phyloP scores from a whole-genome alignment of 2,113 vertebrate genomes.

The Lipotes vexillifer region DNA sequence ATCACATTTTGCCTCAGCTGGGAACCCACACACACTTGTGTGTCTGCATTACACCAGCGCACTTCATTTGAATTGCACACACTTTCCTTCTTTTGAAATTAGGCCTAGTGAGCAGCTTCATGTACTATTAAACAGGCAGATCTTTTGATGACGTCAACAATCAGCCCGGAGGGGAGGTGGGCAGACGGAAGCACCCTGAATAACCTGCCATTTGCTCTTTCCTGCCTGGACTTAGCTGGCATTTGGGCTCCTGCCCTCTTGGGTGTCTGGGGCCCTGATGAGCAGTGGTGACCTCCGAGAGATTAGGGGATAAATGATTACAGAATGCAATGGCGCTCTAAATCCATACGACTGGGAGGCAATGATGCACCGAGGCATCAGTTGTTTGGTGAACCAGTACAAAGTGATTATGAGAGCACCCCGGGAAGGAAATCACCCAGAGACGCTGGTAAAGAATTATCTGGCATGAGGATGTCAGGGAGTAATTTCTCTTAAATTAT shows the following conservation, averaged over 20 bases:
- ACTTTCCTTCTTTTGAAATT: neutral
- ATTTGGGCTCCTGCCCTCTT: neutral
- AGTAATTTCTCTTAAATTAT: slow-evolving; percentile 9
- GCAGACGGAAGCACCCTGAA: neutral
- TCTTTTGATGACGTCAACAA: neutral
- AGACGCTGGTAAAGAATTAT: neutral
- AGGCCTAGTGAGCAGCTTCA: neutral
- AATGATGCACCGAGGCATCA: slow-evolving; percentile 40
- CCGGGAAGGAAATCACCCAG: slow-evolving; percentile 36
- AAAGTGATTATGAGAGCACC: slow-evolving; percentile 20
- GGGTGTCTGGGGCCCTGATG: neutral
- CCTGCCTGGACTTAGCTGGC: neutral
- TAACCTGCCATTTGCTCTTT: neutral
- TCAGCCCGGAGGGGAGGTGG: neutral
- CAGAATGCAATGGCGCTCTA: neutral
- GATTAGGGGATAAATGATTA: neutral
- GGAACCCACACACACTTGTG: neutral
- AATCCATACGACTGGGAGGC: neutral
- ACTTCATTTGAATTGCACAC: neutral
- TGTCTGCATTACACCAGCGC: neutral
- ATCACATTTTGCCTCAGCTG: neutral
- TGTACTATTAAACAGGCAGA: neutral
- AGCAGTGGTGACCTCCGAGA: slow-evolving; percentile 30
- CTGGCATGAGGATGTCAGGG: neutral
- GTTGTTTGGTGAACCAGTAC: slow-evolving; percentile 45